phyloP scores from a whole-genome alignment of 2,113 vertebrate genomes.

The Dipodomys merriami region DNA sequence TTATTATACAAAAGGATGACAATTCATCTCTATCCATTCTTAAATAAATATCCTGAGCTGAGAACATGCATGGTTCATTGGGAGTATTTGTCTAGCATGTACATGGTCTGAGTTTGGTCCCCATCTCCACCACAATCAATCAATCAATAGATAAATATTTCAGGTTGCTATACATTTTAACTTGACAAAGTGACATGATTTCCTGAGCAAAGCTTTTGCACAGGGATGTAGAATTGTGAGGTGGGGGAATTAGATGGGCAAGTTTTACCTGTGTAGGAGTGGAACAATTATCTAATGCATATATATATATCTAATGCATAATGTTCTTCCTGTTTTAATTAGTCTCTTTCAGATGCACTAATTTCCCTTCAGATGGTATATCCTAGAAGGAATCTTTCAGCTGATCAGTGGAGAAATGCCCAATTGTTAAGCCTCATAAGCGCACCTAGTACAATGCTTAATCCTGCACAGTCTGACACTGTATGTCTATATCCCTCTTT shows the following conservation, averaged over 20 bases:
- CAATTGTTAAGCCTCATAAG: conserved; percentile 98
- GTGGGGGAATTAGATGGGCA: background rate
- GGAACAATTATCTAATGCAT: too few species aligned
- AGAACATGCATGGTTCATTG: too few species aligned
- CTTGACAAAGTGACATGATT: conserved; percentile 30
- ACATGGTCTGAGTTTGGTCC: too few species aligned
- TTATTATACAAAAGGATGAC: background rate
- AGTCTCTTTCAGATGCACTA: conserved; percentile 97
- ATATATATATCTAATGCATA: background rate
- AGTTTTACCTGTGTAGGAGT: too few species aligned
- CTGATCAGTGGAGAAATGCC: conserved; percentile 99
- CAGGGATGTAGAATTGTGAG: background rate
- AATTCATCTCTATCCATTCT: background rate
- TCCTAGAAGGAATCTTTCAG: conserved; percentile 97
- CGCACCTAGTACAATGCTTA: conserved; percentile 98
- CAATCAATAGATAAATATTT: background rate
- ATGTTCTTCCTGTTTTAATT: conserved; percentile 51
- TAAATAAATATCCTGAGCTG: background rate
- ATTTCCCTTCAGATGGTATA: conserved; percentile 99
- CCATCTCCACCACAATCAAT: too few species aligned
- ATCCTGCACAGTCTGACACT: conserved; percentile 98
- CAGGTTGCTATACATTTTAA: conserved; percentile 31
- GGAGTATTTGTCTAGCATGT: too few species aligned
- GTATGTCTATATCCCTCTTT: conserved; percentile 80
- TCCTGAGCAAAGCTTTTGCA: background rate